Evolutionary conservation across 2,113 vertebrate genomes (phyloP).

Genomic region (Henicopernis longicauda): DNA sequence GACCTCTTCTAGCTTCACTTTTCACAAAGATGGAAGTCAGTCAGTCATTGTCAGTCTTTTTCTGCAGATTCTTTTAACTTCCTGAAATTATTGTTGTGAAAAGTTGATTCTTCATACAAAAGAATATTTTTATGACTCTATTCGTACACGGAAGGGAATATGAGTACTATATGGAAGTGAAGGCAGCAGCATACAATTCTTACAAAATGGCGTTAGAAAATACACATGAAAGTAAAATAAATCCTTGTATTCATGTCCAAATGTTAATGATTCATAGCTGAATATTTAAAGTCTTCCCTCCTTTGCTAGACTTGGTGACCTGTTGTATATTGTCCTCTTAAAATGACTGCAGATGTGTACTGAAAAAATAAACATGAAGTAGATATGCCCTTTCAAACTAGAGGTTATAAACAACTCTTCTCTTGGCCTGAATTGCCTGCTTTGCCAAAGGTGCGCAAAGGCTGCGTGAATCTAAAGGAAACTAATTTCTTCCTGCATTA

Average conservation of each 20-base stretch:
- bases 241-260: background rate
- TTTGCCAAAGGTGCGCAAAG: background rate
- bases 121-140: background rate
- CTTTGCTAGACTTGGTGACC: background rate
- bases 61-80: background rate
- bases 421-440: background rate
- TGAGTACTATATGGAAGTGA: background rate
- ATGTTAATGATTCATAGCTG: background rate
- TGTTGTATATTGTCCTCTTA: background rate
- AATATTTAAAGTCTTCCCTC: background rate
- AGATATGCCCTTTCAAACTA: background rate
- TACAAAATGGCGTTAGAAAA: background rate
- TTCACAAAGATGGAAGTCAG: background rate
- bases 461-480: background rate
- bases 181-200: background rate
- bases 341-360: background rate
- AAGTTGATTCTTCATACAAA: background rate
- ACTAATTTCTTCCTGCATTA: background rate
- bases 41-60: background rate
- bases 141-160: background rate
- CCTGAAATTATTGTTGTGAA: background rate
- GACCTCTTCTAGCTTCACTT: background rate
- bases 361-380: background rate
- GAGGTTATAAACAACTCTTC: background rate
- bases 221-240: background rate